Evolutionary conservation across 2,797 vertebrate genomes (phyloP), one percentile per base, ranked within the genome.

Genomic region (Otolemur crassicaudatus): DNA sequence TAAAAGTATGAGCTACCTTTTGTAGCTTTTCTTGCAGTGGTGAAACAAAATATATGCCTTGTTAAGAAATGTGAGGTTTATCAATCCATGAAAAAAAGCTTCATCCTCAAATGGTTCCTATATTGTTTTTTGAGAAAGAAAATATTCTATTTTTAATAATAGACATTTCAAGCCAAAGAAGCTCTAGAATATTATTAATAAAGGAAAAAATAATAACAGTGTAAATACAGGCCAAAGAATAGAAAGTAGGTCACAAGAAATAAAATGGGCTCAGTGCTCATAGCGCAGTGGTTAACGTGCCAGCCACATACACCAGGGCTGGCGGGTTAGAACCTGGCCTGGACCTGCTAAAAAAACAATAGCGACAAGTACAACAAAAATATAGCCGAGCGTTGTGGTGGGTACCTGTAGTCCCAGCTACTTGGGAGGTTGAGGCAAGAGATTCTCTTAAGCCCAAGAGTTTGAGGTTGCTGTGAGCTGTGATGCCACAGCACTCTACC

Each of bases 111-210:
- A 60, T 23, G n/a, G 34, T 87, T 90, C 2, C 23, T 72, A 31
- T 89, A 70, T 20, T 70, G 10, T 34, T 93, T 90, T 79, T 94
- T 95, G 77, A 76, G 56, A 77, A 91, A 94, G 81, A 92, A 93
- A 83, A 95, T 4, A 53, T 92, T 58, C 40, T 89, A 63, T 89
- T 95, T 94, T 80, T 60, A 67, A n/a, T 70, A 88, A 65, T 46
- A 94, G 85, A 86, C 73, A 86, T 93, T 92, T 97, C 40, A 94
- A 94, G 56, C 82, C 19, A 75, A 90, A 87, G 29, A 25, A 92
- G 69, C 46, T 25, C 43, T 87, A 37, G 43, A 92, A 80, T 58
- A 94, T 83, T 79, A 77, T 94, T 92, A 95, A 93, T 88, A 86
- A 86, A 27, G 27, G 46, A 43, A 75, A 89, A 91, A 91, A 83